phyloP scores from a whole-genome alignment of 2,797 vertebrate genomes.

The Crypturellus tataupa region DNA sequence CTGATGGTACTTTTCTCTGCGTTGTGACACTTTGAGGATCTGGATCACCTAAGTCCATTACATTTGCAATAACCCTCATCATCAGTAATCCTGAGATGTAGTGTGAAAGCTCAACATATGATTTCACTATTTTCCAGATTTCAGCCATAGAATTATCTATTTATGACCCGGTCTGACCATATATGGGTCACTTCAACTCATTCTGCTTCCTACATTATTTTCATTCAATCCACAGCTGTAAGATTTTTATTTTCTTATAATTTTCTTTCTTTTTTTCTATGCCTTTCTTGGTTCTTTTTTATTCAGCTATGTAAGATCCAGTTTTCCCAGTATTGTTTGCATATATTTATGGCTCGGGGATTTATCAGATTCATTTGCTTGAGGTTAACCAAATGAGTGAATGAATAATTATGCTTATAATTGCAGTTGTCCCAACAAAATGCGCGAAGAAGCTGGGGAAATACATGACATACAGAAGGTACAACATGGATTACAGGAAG shows the following conservation, averaged over 20 bases:
- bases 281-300: conserved; percentile 27
- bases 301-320: neutral
- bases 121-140: neutral
- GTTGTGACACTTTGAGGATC: accelerated
- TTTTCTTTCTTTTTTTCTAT: neutral
- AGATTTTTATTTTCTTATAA: conserved; percentile 45
- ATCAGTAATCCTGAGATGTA: neutral
- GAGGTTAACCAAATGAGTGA: conserved; percentile 21
- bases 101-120: neutral
- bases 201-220: neutral
- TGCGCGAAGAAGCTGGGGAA: conserved; percentile 1
- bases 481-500: neutral
- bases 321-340: conserved; percentile 49
- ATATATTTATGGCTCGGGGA: neutral
- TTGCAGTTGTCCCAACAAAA: conserved; percentile 79
- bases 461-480: neutral
- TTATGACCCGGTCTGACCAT: neutral
- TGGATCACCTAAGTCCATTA: accelerated
- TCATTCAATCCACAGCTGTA: neutral
- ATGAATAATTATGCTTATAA: conserved; percentile 57
- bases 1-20: neutral
- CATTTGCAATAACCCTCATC: neutral
- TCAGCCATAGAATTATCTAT: neutral
- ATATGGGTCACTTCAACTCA: conserved; percentile 7
- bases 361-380: conserved; percentile 44